Evolutionary conservation across 2,113 vertebrate species (phyloP), one percentile per base, ranked within the genome.

Genomic region (Antechinus flavipes): DNA sequence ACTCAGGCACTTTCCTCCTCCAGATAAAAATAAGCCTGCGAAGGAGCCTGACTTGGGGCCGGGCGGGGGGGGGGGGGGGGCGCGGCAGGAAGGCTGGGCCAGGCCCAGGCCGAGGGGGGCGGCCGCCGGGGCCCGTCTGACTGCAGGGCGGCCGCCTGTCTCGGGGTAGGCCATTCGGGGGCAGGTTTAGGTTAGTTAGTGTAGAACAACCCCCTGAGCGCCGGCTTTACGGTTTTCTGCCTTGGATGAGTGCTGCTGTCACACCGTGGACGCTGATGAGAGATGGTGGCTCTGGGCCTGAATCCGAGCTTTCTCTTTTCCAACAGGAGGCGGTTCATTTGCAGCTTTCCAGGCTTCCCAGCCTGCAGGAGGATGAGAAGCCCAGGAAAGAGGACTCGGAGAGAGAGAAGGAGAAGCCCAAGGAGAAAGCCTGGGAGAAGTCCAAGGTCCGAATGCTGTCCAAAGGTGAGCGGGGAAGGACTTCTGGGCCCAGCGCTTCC

Each of bases 361-460:
- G 98, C 97, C 99, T 99, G 98, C 99, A 99, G 98, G 99, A 99
- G 98, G 98, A 99, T 42, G 98, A 99, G 97, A 99, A 98, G 97
- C 98, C 98, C 98, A 98, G 98, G 97, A 99, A 99, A 98, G 99
- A 99, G 97, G 99, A 99, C 96, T 98, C 98, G 46, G 99, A 99
- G 90, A 99, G 98, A 98, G 99, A 99, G 89, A 99, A 99, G 98
- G 99, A 99, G 98, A 99, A 98, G 98, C 99, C 98, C 98, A 98
- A 98, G 97, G 99, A 99, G 98, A 99, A 98, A 98, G 98, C 97
- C 97, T 98, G 96, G 98, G 99, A 99, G 98, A 99, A 98, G 96
- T 97, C 84, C 99, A 99, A 99, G 99, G 99, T 99, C 97, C 98
- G 98, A 98, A 99, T 98, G 98, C 98, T 99, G 97, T 99, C 99